Evolutionary conservation across 2,113 vertebrate genomes (phyloP).

Genomic region (Mustela nigripes): DNA sequence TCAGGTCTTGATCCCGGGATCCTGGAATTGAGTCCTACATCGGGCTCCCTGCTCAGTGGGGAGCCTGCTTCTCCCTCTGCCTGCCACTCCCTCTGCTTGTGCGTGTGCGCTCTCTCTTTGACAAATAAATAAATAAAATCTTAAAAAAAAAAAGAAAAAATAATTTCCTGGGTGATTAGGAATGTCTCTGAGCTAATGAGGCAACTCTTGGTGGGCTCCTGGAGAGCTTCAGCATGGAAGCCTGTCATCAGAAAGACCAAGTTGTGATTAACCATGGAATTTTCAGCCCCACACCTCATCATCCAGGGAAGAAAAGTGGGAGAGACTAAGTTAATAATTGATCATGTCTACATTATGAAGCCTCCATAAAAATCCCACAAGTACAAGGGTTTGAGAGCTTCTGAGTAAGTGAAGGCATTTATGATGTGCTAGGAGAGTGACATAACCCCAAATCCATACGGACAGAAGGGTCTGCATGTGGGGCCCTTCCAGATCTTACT

Average conservation of each 20-base stretch:
- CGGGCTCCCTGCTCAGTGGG: too few relatives aligned
- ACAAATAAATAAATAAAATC: neutral
- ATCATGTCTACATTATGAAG: neutral
- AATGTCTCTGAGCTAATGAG: neutral
- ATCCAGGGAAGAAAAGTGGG: neutral
- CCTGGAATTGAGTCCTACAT: too few relatives aligned
- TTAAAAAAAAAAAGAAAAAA: neutral
- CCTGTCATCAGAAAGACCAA: neutral
- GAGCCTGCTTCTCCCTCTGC: too few relatives aligned
- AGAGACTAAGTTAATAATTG: neutral
- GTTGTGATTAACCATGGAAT: neutral
- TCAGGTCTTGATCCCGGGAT: too few relatives aligned
- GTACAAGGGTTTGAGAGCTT: neutral
- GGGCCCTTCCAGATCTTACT: too few relatives aligned
- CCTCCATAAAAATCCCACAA: neutral
- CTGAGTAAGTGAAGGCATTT: neutral
- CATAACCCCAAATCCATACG: neutral
- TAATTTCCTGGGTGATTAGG: neutral
- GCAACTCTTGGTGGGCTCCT: too few relatives aligned
- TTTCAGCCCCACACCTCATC: neutral
- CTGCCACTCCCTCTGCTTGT: too few relatives aligned
- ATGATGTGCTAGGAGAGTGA: neutral
- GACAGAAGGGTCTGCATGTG: too few relatives aligned
- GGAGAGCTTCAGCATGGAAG: neutral
- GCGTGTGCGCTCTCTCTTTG: neutral